A percentile compares a stretch with the other conserved stretches of the same genome.
phyloP scores from a whole-genome alignment of 2,797 vertebrate genomes.

The Melanotaenia trifasciata region DNA sequence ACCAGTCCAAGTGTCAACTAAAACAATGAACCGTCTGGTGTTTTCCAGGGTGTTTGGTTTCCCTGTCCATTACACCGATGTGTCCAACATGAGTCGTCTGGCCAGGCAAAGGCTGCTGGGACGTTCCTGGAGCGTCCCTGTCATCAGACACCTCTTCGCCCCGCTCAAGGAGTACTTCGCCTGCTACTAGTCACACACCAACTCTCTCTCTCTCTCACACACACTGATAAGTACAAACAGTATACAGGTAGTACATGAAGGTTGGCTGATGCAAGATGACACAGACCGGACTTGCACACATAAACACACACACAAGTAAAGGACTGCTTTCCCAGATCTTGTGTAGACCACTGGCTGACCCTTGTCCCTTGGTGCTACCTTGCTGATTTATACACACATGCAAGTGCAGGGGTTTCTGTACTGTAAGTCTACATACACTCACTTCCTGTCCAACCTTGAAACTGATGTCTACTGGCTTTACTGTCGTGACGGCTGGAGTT shows the following conservation, averaged over 20 bases:
- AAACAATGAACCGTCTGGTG: constrained; percentile 4
- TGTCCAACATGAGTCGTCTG: constrained; percentile 90
- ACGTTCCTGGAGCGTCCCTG: constrained; percentile 93
- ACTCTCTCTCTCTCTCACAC: constrained; percentile 41
- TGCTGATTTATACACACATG: constrained; percentile 54
- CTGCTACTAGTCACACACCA: constrained; percentile 88
- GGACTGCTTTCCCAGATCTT: constrained; percentile 67
- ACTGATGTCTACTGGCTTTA: constrained; percentile 75
- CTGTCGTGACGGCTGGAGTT: constrained; percentile 50
- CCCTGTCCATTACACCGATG: constrained; percentile 94
- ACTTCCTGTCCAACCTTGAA: constrained; percentile 70
- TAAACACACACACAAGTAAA: constrained; percentile 54
- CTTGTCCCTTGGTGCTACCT: constrained; percentile 76
- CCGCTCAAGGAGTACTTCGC: constrained; percentile 98
- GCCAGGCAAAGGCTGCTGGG: constrained; percentile 94
- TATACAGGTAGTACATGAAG: constrained; percentile 68
- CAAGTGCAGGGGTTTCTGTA: constrained; percentile 53
- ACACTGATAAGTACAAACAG: constrained; percentile 50
- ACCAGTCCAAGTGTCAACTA: background rate
- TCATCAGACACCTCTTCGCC: constrained; percentile 96
- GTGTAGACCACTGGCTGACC: constrained; percentile 69
- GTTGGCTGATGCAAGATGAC: constrained; percentile 67
- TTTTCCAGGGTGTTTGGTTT: constrained; percentile 93
- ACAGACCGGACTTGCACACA: constrained; percentile 43
- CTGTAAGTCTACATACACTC: constrained; percentile 55